Percentiles rank a stretch among this genome's conserved stretches.
Conservation (phyloP, 2,888 invertebrate genomes). For the Polymixis flavicincta region DNA sequence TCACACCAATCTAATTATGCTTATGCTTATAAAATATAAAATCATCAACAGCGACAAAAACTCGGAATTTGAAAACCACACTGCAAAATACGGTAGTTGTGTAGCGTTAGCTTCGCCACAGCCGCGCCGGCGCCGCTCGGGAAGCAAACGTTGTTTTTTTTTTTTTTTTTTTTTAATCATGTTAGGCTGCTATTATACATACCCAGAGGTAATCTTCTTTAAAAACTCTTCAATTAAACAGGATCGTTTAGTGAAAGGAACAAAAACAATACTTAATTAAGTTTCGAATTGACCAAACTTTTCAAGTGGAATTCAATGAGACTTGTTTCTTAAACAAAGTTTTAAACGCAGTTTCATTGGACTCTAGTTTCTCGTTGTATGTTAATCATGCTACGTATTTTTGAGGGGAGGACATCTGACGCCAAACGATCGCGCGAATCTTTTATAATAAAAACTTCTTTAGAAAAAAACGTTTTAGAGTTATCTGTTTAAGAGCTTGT, state of each 20-base stretch:
- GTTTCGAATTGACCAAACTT: slow-evolving; percentile 73
- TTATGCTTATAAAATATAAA: too few species aligned
- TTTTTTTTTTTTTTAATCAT: not conserved
- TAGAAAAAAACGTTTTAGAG: not conserved
- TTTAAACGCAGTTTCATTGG: slow-evolving; percentile 62
- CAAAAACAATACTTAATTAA: slow-evolving; percentile 86
- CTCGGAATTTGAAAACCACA: not conserved
- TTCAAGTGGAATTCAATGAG: slow-evolving; percentile 75
- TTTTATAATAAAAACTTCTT: not conserved
- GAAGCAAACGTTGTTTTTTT: not conserved
- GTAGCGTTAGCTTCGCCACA: not conserved
- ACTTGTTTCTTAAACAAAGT: slow-evolving; percentile 67
- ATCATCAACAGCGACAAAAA: not conserved
- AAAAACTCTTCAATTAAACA: slow-evolving; percentile 82
- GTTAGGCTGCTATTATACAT: slow-evolving; percentile 13
- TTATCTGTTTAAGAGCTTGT: not conserved
- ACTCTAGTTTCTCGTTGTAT: slow-evolving; percentile 53
- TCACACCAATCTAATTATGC: not conserved
- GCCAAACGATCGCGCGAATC: not conserved
- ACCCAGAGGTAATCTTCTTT: slow-evolving; percentile 65
- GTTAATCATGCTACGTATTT: slow-evolving; percentile 48
- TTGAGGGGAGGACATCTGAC: slow-evolving; percentile 27
- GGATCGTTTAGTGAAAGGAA: slow-evolving; percentile 81
- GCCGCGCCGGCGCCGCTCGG: too few species aligned
- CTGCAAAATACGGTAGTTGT: not conserved